Conservation (phyloP, 2,888 invertebrate genomes). For the Eupsilia transversa region DNA sequence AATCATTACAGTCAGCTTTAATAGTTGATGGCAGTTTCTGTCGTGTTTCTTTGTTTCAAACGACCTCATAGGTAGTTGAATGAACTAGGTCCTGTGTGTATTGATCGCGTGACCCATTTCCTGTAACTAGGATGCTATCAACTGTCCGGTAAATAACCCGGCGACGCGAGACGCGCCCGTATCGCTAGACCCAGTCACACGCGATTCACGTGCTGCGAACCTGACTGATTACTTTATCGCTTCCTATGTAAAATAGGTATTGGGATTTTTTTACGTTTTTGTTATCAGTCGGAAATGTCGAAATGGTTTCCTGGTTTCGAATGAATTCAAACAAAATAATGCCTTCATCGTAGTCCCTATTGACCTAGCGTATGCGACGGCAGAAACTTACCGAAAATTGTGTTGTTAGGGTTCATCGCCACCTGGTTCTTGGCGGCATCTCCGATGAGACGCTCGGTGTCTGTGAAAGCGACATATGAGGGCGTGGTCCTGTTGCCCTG, state of each 20-base stretch:
- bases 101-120: conserved; percentile 53
- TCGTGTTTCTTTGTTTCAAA: conserved; percentile 12
- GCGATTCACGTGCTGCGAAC: conserved; percentile 25
- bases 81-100: conserved; percentile 43
- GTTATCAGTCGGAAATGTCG: neutral
- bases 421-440: conserved; percentile 96
- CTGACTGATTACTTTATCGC: conserved; percentile 27
- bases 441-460: conserved; percentile 95
- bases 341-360: neutral
- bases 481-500: conserved; percentile 97
- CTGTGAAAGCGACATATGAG: conserved; percentile 96
- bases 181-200: neutral
- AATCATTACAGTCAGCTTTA: neutral
- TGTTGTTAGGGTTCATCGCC: conserved; percentile 97
- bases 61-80: conserved; percentile 34
- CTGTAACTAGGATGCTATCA: conserved; percentile 31
- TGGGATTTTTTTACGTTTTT: neutral
- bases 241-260: conserved; percentile 22
- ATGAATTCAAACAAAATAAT: neutral
- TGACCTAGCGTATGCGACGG: neutral
- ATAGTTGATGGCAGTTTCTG: neutral
- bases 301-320: conserved; percentile 15
- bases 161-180: neutral
- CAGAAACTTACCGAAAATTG: conserved; percentile 93
- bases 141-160: conserved; percentile 16